Evolutionary conservation across 2,113 vertebrate species (phyloP), one percentile per base, ranked within the genome.

Genomic region (mouse (Mus musculus)): DNA sequence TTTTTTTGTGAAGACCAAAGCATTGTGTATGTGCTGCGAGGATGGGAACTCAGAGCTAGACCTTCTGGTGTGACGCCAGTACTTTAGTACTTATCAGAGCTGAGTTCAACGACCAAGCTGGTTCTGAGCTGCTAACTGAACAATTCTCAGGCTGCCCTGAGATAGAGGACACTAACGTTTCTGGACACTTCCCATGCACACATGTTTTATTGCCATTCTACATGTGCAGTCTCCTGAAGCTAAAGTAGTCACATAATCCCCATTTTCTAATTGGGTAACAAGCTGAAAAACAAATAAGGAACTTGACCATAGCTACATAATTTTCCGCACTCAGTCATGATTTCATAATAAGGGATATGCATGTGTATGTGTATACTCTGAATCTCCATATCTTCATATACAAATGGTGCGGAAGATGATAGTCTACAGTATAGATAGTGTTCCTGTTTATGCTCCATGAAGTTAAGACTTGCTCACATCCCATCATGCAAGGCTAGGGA

Each of bases 1-100:
- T 85, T 96, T 96, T 63, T 90, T 91, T 88, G 8, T 42, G 75
- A 85, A 14, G 56, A 84, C 88, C 42, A 90, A 39, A 73, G 54
- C 69, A 54, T 65, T 30, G 52, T 92, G 14, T n/a, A 4, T 69
- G 19, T 56, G 39, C 14, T 5, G 0, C 2, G 42, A 16, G 22
- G 6, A 39, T 12, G 22, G 11, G 20, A 82, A 10, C 8, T 46
- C 19, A 78, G 46, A 81, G 30, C 75, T 30, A 7, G 8, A 93
- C 85, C 26, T 92, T 81, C 65, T 88, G 12, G 52, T 90, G 2
- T 80, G 82, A 95, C 9, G 20, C 11, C 3, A 59, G 8, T 46
- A 3, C 13, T 39, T 63, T 86, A n/a, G 56, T 69, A 54, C 7
- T 87, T 87, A 65, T 28, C 71, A 69, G 4, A 84, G 13, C 30